Evolutionary conservation across 1,140 invertebrate genomes (phyloP), one percentile per base, ranked within the genome.

Genomic region (Bombus difficillimus): DNA sequence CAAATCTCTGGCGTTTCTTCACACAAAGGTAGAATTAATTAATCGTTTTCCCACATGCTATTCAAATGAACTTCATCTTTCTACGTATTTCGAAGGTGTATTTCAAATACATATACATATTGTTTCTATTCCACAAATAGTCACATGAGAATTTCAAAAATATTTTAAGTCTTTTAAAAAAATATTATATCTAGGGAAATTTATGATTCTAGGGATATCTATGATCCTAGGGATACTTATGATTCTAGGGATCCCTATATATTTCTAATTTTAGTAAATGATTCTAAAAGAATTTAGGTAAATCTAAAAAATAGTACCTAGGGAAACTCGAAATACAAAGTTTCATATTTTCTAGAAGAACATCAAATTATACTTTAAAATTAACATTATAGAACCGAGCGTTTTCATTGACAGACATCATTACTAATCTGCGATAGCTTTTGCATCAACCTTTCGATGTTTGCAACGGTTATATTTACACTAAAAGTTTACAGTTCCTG

Each of bases 1-100:
- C 96, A 99, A 99, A 96, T 99, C 98, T 93, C 96, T 99, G 89
- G 98, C 98, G 88, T 99, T 99, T 96, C 96, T 99, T 73, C 98
- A 99, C 94, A 99, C 98, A 74, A 99, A 99, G 97, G 99, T 99
- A 95, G 96, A 59, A 59, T 47, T 37, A 28, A 37, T 62, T 79
- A n/a, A 66, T 69, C 32, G 2, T 41, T n/a, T n/a, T 39, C 77
- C 0, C 18, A 32, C 12, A 34, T 73, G 25, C 1, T 25, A 34
- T 75, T 75, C 18, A 75, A 75, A 75, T 28, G 34, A 47, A n/a
- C n/a, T 22, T 53, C 47, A 15, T 75, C 22, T 53, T 74, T 53
- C 9, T 25, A 25, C 13, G 13, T 25, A 39, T n/a, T 41, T 2
- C 2, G 15, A 59, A 37, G 8, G 15, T n/a, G 13, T n/a, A 6